Evolutionary conservation across 1,140 invertebrate genomes (phyloP), one percentile per base, ranked within the genome.

Genomic region (Portunus trituberculatus): DNA sequence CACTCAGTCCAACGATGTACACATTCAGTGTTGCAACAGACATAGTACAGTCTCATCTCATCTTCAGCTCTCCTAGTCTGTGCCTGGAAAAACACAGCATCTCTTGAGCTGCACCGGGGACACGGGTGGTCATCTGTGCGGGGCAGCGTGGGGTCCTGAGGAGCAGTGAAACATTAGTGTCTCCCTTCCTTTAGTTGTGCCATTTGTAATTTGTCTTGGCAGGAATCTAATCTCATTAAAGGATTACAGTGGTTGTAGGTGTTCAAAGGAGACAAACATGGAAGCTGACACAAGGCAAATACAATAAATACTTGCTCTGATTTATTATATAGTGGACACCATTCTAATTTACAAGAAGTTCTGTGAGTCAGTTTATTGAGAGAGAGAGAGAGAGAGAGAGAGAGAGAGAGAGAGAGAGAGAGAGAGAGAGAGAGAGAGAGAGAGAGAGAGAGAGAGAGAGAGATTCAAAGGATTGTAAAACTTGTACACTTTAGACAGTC

Each of bases 41-140:
- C 99, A 97, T 99, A 99, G 97, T 99, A 99, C 31, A 99, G 97
- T 97, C 99, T 98, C 99, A 99, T 99, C 97, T 99, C 99, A 97
- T 99, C 99, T 98, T 99, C 99, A 96, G 99, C 99, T 97, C 99
- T 98, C 96, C 99, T 97, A 12, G 99, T 99, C 97, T 99, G 99
- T 0, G 99, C 98, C 97, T 99, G 99, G 97, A 99, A 99, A 96
- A 99, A 99, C 10, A 99, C 99, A 0, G 99, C 98, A 97, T 99
- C 99, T 96, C 98, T 97, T 96, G 99, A 98, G 90, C 98, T 98
- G 97, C 99, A 99, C 97, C 99, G 99, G 14, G 99, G 99, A 97
- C 99, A 99, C 39, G 99, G 98, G 97, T 99, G 99, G 96, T 99
- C 99, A 97, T 99, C 99, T 0, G 99, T 99, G 96, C 99, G 98